These are phyloP conservation scores for Toxostoma redivivum DNA, from an alignment of 2,113 vertebrate species.

Conservation along the genomic window DNA sequence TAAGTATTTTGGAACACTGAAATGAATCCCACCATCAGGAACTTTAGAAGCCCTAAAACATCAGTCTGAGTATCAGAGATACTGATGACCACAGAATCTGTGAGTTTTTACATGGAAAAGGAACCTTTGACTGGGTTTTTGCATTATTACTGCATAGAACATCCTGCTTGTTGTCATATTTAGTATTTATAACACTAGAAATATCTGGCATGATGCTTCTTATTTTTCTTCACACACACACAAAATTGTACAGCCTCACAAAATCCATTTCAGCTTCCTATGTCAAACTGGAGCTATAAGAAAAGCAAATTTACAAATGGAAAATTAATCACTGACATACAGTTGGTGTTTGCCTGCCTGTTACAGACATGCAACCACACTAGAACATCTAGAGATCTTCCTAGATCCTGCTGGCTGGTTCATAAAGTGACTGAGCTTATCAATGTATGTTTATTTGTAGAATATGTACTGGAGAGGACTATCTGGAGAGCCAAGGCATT, in stretches of 20 bases:
- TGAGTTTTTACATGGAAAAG: background rate
- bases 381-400: background rate
- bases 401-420: background rate
- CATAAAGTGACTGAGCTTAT: background rate
- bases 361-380: background rate
- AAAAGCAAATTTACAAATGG: background rate
- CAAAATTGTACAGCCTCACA: background rate
- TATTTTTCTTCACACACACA: background rate
- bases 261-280: background rate
- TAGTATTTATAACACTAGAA: background rate
- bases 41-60: background rate
- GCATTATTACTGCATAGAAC: background rate
- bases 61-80: background rate
- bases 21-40: background rate
- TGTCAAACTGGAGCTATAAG: background rate
- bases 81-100: background rate
- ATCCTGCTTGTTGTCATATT: background rate
- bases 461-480: conserved; percentile 74
- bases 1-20: conserved; percentile 36
- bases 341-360: background rate
- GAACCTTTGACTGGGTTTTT: background rate
- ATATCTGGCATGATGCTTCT: background rate
- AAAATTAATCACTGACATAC: background rate
- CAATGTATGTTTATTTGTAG: conserved; percentile 41
- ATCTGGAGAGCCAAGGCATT: conserved; percentile 79